Evolutionary conservation across 2,113 vertebrate species (phyloP), one percentile per base, ranked within the genome.

Genomic region (Penelope pileata): DNA sequence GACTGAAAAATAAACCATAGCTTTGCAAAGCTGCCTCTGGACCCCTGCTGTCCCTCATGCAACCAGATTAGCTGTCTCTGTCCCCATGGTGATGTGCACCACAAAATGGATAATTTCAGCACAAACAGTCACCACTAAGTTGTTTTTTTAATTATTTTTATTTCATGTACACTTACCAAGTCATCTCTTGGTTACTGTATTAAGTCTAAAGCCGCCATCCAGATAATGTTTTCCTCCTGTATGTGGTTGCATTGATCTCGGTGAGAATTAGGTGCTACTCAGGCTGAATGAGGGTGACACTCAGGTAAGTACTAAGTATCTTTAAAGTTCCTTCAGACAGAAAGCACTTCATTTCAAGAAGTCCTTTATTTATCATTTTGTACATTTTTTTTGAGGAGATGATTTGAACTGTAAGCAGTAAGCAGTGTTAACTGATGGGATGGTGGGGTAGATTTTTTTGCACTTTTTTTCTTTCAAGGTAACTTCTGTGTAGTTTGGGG

Each of bases 201-300:
- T n/a, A n/a, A n/a, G 3, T 24, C 58, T 81, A 56, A 83, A 38
- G 16, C 32, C 50, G 53, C 53, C 43, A 15, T 64, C 86, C 51
- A 68, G 63, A 47, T 62, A 66, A 50, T 53, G 47, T 59, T 93
- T 95, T 90, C 30, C 17, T 77, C 72, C 23, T 38, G 9, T 86
- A 88, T 94, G 85, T 3, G 2, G 22, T 87, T 90, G 42, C 63
- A 74, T 83, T 88, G 81, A 93, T 89, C 59, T 87, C 42, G 67
- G 50, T 62, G 42, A 92, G 85, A 92, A 54, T 62, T 91, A 74
- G 87, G 47, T 90, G 56, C 59, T 96, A 72, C 64, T 90, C 88
- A 68, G 81, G 34, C 76, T 91, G 85, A 88, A 88, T n/a, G 36
- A 86, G 69, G 74, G 76, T 78, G 82, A 83, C 38, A 47, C 56